phyloP scores from a whole-genome alignment of 2,797 vertebrate species.

The Pseudotriccus pelzelni region DNA sequence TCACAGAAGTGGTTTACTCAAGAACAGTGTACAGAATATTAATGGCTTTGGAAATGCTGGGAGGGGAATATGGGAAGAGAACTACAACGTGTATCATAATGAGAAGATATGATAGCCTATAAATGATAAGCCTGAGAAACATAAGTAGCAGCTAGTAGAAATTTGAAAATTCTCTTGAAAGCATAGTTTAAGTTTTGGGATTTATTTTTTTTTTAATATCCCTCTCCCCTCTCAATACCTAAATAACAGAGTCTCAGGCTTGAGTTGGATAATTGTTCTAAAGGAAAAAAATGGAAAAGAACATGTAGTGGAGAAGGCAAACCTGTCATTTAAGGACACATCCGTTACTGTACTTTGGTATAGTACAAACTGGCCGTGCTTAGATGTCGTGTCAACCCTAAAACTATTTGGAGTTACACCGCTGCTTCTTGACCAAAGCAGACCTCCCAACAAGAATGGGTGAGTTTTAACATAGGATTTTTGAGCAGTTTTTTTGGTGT shows the following conservation, averaged over 20 bases:
- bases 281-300: constrained; percentile 75
- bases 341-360: constrained; percentile 83
- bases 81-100: background rate
- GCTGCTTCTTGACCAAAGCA: constrained; percentile 67
- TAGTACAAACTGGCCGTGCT: constrained; percentile 70
- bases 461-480: constrained; percentile 61
- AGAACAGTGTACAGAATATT: background rate
- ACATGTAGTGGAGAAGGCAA: constrained; percentile 70
- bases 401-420: constrained; percentile 83
- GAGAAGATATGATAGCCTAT: background rate
- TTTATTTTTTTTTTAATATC: background rate
- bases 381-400: constrained; percentile 76
- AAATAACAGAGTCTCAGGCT: constrained; percentile 66
- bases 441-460: constrained; percentile 65
- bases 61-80: background rate
- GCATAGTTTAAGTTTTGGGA: background rate
- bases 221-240: background rate
- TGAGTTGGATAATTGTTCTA: constrained; percentile 84
- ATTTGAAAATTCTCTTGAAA: background rate
- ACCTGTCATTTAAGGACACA: constrained; percentile 78
- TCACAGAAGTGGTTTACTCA: background rate
- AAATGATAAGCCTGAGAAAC: background rate
- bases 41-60: background rate
- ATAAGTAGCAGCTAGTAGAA: background rate
- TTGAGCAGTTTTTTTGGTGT: background rate